Evolutionary conservation across 2,113 vertebrate genomes (phyloP), one percentile per base, ranked within the genome.

Genomic region (Nannospalax galili): DNA sequence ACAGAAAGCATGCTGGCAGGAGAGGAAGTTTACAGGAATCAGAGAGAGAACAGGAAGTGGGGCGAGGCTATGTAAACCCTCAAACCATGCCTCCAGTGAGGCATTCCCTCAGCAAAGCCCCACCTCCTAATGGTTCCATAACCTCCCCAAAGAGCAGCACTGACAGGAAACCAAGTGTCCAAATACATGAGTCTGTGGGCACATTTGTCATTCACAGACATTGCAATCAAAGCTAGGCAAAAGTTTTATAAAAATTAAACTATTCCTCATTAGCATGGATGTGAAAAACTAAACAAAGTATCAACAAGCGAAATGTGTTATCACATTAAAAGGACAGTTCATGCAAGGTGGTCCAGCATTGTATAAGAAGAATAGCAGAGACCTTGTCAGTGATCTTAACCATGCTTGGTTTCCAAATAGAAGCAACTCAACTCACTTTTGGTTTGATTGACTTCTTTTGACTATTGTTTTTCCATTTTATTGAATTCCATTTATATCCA

Each of bases 401-500:
- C 5, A 30, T 48, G 74, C 42, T 24, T 70, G 30, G 26, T 72
- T 42, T 72, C 37, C 56, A 79, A 79, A 60, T 17, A 72, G 67
- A n/a, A 80, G 37, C 48, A 79, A 62, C 24, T 72, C 40, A 87
- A 82, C 52, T 26, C 19, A 37, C 40, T 91, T 88, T 84, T 77
- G 20, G n/a, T 56, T 77, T 70, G 35, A 90, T 30, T 91, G 35
- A 60, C 80, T 75, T 78, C 28, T 30, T 40, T 56, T 30, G 60
- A 30, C 35, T 77, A 70, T 64, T 72, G 45, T n/a, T 88, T 87
- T 74, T 77, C 24, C 56, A 78, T 72, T 64, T 84, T 88, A 62
- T 94, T 93, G 75, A 81, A 52, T 87, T 77, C 69, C 69, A 80
- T 48, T 86, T 93, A 80, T 82, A 88, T 58, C 10, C 35, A 82